Evolutionary conservation across 2,888 invertebrate species (phyloP), one percentile per base, ranked within the genome.

Genomic region (Tinea pellionella): DNA sequence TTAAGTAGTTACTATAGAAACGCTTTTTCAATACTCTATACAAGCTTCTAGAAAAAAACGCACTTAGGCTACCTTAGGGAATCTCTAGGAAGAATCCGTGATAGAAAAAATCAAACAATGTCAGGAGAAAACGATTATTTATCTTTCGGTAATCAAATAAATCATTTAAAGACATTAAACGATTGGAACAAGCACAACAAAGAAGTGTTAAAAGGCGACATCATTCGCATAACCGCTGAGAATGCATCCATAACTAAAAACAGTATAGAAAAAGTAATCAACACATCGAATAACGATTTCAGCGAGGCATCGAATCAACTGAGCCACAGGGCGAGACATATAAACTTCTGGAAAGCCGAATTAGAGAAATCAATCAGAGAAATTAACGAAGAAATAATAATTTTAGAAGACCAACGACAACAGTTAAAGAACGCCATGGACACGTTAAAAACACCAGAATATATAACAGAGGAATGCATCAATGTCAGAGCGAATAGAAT

Each of bases 391-490:
- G 87, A 86, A 72, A 80, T 84, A 1, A 72, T 67, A 2, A 51
- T 78, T 1, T 57, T 83, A 4, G 86, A 88, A 65, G 70, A 77
- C 0, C 71, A 75, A 37, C 74, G 82, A 29, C 84, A 88, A 63
- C 89, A 89, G 61, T 61, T 89, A 0, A 86, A 82, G 65, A 83
- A 85, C 56, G 84, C 86, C 6, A 80, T 78, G 67, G 78, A 79
- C 13, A 72, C 74, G 0, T 61, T 83, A 0, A 86, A 77, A 59
- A 77, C 73, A 61, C 84, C 79, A 0, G 73, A 80, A 61, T 75
- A 74, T 59, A 78, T 86, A 65, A 91, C 90, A 0, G 91, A 91
- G 8, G 94, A 94, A 74, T 94, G 94, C 66, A 72, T 94, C 12
- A 90, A 92, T 59, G 74, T 92, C 29, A 86, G 94, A 65, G 83